Conservation (phyloP, 2,888 invertebrate species). For the Eristalis arbustorum region DNA sequence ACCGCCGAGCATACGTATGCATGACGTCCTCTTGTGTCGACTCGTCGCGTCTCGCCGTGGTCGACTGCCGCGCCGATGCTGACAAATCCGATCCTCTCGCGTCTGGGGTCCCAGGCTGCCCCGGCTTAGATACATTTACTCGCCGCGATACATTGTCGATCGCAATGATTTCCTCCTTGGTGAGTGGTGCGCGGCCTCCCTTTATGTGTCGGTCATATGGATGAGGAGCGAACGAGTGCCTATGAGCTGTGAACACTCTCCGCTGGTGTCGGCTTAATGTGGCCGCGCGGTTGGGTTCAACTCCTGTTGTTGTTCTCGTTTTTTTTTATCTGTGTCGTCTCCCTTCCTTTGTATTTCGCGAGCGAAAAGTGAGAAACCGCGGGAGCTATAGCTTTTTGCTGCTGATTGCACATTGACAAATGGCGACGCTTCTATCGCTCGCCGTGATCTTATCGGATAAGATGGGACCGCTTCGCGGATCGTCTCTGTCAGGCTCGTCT, state of each 20-base stretch:
- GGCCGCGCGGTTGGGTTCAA: background rate
- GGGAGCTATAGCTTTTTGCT: slow-evolving; percentile 48
- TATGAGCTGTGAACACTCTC: slow-evolving; percentile 52
- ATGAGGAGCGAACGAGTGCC: slow-evolving; percentile 65
- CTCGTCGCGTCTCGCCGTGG: background rate
- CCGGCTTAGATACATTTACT: slow-evolving; percentile 20
- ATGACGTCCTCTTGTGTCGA: slow-evolving; percentile 31
- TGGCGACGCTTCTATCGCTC: slow-evolving; percentile 68
- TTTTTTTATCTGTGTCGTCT: no score
- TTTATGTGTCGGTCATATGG: slow-evolving; percentile 70
- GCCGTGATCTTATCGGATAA: slow-evolving; percentile 64
- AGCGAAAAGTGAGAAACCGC: slow-evolving; percentile 56
- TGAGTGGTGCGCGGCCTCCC: slow-evolving; percentile 67
- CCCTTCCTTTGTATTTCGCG: slow-evolving; percentile 12
- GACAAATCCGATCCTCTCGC: slow-evolving; percentile 52
- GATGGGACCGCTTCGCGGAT: slow-evolving; percentile 35
- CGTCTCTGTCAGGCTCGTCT: slow-evolving; percentile 18
- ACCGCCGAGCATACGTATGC: slow-evolving; percentile 18
- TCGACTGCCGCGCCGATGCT: slow-evolving; percentile 25
- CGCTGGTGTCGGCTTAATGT: slow-evolving; percentile 49
- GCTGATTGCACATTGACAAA: slow-evolving; percentile 66
- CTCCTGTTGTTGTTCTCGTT: background rate
- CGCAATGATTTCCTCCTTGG: slow-evolving; percentile 66
- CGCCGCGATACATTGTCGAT: slow-evolving; percentile 59
- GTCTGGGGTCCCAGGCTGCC: background rate